A percentile compares a stretch with the other conserved stretches of the same genome.
Evolutionary conservation across 1,140 invertebrate species (phyloP).

Genomic region (Drosophila novamexicana): DNA sequence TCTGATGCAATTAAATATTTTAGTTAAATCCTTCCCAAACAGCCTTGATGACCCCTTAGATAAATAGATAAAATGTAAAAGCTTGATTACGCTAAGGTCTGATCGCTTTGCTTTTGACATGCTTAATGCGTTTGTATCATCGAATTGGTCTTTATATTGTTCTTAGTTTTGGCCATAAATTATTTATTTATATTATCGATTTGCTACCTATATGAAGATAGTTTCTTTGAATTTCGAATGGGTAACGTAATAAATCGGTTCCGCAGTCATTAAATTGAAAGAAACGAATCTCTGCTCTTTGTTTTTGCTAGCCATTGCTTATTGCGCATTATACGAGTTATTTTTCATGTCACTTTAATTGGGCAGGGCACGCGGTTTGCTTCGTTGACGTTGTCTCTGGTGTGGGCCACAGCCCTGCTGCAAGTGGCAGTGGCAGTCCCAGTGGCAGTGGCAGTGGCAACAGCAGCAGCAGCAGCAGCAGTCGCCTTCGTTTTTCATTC

Average conservation of each 20-base stretch:
- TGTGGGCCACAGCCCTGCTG: background rate
- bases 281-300: background rate
- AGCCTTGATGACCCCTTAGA: no score
- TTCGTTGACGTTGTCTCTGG: background rate
- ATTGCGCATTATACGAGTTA: slow-evolving; percentile 15
- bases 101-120: background rate
- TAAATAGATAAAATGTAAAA: no score
- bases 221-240: background rate
- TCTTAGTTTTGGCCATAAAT: background rate
- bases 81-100: no score
- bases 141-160: background rate
- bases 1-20: no score
- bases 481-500: slow-evolving; percentile 55
- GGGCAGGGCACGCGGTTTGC: slow-evolving; percentile 29
- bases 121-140: background rate
- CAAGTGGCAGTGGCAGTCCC: slow-evolving; percentile 17
- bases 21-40: no score
- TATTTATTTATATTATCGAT: background rate
- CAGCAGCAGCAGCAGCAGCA: slow-evolving; percentile 7
- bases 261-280: slow-evolving; percentile 9
- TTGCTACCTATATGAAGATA: background rate
- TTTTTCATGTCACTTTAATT: slow-evolving; percentile 42
- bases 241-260: slow-evolving; percentile 4
- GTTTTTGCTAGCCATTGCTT: slow-evolving; percentile 4
- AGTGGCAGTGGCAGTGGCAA: slow-evolving; percentile 1